Conservation (phyloP, 2,113 vertebrate species). For the Nyctibius bracteatus region DNA sequence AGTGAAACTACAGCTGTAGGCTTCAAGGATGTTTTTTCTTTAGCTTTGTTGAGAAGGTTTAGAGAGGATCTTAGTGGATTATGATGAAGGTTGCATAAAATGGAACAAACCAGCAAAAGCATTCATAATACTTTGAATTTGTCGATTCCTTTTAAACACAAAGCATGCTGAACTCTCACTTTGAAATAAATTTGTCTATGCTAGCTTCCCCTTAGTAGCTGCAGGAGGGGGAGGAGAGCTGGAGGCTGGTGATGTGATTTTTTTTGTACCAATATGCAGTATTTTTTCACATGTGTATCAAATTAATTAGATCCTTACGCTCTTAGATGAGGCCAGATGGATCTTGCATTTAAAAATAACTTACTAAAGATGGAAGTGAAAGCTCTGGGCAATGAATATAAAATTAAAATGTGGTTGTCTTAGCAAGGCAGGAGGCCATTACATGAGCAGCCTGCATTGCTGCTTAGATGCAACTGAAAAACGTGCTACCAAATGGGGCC, state of each 20-base stretch:
- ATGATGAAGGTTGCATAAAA: not conserved
- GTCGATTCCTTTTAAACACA: not conserved
- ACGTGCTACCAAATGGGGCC: not conserved
- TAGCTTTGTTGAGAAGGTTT: not conserved
- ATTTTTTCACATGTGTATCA: not conserved
- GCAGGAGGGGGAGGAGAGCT: not conserved
- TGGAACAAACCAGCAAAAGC: not conserved
- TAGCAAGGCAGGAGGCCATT: not conserved
- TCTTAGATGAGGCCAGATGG: constrained; percentile 11
- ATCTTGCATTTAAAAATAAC: constrained; percentile 38
- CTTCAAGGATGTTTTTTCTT: not conserved
- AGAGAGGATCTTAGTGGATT: not conserved
- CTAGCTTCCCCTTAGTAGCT: not conserved
- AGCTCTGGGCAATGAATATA: not conserved
- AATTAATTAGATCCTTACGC: not conserved
- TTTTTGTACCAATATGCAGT: not conserved
- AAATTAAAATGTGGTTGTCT: not conserved
- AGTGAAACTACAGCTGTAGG: not conserved
- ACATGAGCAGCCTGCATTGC: not conserved
- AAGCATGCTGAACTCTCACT: not conserved
- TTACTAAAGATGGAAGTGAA: constrained; percentile 16
- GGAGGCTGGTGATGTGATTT: not conserved
- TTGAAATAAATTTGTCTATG: not conserved
- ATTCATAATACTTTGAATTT: not conserved
- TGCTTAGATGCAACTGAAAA: not conserved